These are phyloP conservation scores for Cebus imitator DNA, from an alignment of 2,113 vertebrate genomes.

Conservation along the genomic window DNA sequence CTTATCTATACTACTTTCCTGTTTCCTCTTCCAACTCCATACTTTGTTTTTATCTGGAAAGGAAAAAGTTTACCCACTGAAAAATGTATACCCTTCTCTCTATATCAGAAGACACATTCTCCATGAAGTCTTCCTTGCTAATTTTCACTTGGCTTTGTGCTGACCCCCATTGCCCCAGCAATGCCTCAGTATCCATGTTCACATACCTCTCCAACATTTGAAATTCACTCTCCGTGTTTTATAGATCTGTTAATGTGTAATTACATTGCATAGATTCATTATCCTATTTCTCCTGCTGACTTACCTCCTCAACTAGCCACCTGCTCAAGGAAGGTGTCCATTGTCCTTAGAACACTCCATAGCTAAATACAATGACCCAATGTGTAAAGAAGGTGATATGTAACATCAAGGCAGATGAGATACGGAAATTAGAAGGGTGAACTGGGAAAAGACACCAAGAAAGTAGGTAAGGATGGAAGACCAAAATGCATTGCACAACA, in stretches of 20 bases:
- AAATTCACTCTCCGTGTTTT: not conserved
- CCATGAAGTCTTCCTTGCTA: not conserved
- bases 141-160: not conserved
- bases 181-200: not conserved
- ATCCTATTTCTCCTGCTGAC: not conserved
- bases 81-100: not conserved
- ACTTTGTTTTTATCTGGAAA: not conserved
- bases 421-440: not conserved
- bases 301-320: not conserved
- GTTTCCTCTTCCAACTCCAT: not conserved
- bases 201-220: not conserved
- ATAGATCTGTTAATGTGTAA: not conserved
- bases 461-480: not conserved
- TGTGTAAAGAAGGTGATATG: not conserved
- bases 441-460: slow-evolving; percentile 7
- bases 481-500: not conserved
- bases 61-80: not conserved
- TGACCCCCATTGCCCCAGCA: not conserved
- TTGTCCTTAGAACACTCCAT: not conserved
- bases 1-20: not conserved
- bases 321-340: not conserved
- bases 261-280: not conserved
- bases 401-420: not conserved
- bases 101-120: not conserved
- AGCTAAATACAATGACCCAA: not conserved